Base-by-base conservation (phyloP, 2,888 invertebrate genomes). In the Corythucha ciliata region DNA sequence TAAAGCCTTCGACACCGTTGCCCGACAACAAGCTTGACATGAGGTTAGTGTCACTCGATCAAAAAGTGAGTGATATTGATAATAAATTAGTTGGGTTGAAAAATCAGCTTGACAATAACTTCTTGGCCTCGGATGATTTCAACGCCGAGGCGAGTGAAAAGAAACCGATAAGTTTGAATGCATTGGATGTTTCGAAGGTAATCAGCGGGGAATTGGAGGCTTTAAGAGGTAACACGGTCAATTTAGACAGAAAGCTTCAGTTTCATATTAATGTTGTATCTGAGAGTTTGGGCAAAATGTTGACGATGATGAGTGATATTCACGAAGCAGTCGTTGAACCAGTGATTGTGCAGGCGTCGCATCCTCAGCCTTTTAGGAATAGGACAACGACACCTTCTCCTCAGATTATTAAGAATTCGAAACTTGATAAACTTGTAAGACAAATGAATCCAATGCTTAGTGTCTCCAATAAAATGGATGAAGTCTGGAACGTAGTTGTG, bases 401-500 rank as follows among this genome's bases (percentile, higher is more conserved):
- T 1, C 62, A 74, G 6, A 54, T 63, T n/a, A 66, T 74, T 12
- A 78, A 77, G 62, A 73, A 75, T 12, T 87, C 81, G 64, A 89
- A 87, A 70, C 78, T 88, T 57, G 87, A 89, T 68, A 79, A 76
- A 3, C 73, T 89, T 25, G 83, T 84, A 1, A 80, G 83, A 63
- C 83, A 86, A 69, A 87, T 88, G 65, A 79, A 81, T 58, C 88
- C 89, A 1, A 86, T 88, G 71, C 79, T 87, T 64, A 81, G 80
- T 48, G 87, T 88, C 1, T 84, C 87, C 0, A 86, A 87, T 65
- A 88, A 88, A 69, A 88, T 89, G 86, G 88, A 89, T 62, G 85
- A 89, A 68, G 87, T 89, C 3, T 89, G 88, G 88, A 83, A 86
- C 65, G 86, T 88, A 4, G 86, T 89, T 10, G 86, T 88, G 1